phyloP scores from a whole-genome alignment of 2,797 vertebrate genomes.

The Sylvilagus floridanus region DNA sequence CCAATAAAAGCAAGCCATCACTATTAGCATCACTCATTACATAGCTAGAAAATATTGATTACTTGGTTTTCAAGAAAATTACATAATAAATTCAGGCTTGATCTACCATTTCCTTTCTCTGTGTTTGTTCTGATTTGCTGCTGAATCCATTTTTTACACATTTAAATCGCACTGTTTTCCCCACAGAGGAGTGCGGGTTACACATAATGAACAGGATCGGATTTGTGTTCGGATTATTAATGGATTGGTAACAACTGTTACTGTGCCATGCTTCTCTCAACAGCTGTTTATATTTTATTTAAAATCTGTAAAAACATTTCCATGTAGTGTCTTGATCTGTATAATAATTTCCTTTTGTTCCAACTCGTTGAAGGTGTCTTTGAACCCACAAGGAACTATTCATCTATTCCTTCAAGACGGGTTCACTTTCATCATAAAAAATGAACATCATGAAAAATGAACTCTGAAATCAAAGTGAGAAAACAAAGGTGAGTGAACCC shows the following conservation, averaged over 20 bases:
- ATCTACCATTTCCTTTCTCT: slow-evolving; percentile 81
- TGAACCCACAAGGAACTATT: slow-evolving; percentile 85
- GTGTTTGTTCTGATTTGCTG: slow-evolving; percentile 74
- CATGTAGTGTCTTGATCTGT: slow-evolving; percentile 87
- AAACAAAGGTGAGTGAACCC: slow-evolving; percentile 85
- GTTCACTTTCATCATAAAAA: slow-evolving; percentile 87
- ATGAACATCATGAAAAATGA: slow-evolving; percentile 87
- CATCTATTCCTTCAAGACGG: slow-evolving; percentile 85
- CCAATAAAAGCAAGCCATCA: slow-evolving; percentile 76
- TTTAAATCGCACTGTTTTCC: slow-evolving; percentile 79
- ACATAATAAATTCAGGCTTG: slow-evolving; percentile 83
- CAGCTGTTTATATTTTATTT: slow-evolving; percentile 90
- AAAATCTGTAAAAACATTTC: slow-evolving; percentile 87
- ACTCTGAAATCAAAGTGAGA: slow-evolving; percentile 85
- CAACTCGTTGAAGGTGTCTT: slow-evolving; percentile 85
- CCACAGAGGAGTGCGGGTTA: slow-evolving; percentile 81
- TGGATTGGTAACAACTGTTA: slow-evolving; percentile 85
- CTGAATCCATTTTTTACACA: slow-evolving; percentile 82
- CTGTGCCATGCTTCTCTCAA: slow-evolving; percentile 80
- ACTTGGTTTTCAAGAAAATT: slow-evolving; percentile 80
- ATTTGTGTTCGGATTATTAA: slow-evolving; percentile 86
- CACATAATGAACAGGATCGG: slow-evolving; percentile 79
- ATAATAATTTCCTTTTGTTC: slow-evolving; percentile 89
- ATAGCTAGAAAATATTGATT: slow-evolving; percentile 85
- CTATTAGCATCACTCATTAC: slow-evolving; percentile 79